Conservation (phyloP, 1,140 invertebrate genomes). For the Sminthurides bifidus region DNA sequence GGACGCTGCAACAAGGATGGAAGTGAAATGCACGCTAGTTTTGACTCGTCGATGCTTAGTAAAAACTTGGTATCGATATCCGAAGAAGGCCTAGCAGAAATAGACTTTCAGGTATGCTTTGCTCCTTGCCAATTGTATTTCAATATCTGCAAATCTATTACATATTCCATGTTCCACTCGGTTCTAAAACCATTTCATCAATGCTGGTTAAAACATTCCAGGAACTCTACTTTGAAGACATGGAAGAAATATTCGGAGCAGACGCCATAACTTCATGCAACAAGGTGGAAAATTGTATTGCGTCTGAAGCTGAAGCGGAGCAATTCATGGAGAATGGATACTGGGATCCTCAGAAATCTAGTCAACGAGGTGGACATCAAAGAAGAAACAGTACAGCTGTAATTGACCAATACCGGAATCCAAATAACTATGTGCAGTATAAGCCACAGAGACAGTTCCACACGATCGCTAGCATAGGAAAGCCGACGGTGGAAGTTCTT, state of each 20-base stretch:
- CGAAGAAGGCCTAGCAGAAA: slow-evolving; percentile 70
- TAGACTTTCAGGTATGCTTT: slow-evolving; percentile 49
- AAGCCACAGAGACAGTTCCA: too few species aligned
- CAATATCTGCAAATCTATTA: background rate
- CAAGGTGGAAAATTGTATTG: slow-evolving; percentile 46
- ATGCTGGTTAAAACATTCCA: slow-evolving; percentile 32
- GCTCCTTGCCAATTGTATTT: background rate
- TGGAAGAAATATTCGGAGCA: slow-evolving; percentile 56
- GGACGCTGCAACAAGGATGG: background rate
- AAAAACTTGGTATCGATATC: slow-evolving; percentile 69
- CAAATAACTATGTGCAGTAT: too few species aligned
- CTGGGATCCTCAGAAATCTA: too few species aligned
- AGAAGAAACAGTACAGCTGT: too few species aligned
- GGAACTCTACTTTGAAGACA: slow-evolving; percentile 64
- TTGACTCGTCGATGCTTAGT: background rate
- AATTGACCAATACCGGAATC: too few species aligned
- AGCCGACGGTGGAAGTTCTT: too few species aligned
- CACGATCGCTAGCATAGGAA: too few species aligned
- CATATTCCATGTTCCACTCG: background rate
- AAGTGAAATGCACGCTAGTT: background rate
- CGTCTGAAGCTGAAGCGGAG: slow-evolving; percentile 21
- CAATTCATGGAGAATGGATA: too few species aligned
- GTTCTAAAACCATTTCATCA: background rate
- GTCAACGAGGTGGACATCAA: too few species aligned
- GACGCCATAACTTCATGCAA: slow-evolving; percentile 80